Evolutionary conservation across 2,113 vertebrate species (phyloP), one percentile per base, ranked within the genome.

Genomic region (Scortum barcoo): DNA sequence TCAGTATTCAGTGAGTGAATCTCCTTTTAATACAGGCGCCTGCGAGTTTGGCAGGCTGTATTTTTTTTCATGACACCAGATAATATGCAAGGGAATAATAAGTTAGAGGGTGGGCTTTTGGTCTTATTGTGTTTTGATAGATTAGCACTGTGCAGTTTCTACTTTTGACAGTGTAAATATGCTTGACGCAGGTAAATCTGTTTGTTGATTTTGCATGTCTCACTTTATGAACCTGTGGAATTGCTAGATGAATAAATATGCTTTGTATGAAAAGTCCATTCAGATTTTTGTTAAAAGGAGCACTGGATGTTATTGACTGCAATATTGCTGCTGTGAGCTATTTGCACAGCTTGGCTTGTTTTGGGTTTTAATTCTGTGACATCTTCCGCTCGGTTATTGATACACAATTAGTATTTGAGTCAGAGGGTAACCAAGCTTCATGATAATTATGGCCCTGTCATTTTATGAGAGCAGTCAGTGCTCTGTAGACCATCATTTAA

Each of bases 401-500:
- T 80, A 82, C 75, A 67, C 78, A 77, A 90, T 93, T 90, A 89
- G 75, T 68, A 79, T 87, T 87, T 84, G 81, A 83, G 80, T 83
- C 84, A 83, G 80, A 77, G 80, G 77, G 72, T 63, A 88, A 89
- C 83, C 73, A 79, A 72, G 90, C 90, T 71, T 83, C 80, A 48
- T 78, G 73, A 83, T 91, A 91, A 92, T 90, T 88, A 91, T 56
- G 69, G 84, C 84, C 80, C 50, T 87, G 89, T 89, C 88, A 87
- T 90, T 92, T 89, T 87, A 81, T 71, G 82, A 70, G 87, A 66
- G 88, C 82, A 85, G 76, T 79, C 77, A 19, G 81, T 24, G 78
- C 89, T 92, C 85, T 72, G 73, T 76, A 85, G 80, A 91, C 84
- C 79, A 65, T 85, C 76, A 70, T 93, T 92, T 91, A 91, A 93